These are phyloP conservation scores for Nasua narica DNA, from an alignment of 2,797 vertebrate genomes.

Conservation along the genomic window DNA sequence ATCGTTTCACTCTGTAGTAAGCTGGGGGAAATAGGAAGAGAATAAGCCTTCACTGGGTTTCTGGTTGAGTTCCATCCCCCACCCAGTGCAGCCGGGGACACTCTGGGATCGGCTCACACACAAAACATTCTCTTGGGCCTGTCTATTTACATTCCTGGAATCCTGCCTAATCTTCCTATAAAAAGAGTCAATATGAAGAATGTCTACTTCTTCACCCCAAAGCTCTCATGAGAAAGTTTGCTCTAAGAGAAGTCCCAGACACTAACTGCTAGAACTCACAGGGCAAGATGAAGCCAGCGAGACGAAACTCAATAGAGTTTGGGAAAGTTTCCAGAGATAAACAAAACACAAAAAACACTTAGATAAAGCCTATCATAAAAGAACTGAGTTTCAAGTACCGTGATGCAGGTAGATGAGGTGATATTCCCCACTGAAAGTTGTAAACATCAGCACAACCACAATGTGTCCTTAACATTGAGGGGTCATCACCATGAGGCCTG, in stretches of 20 bases:
- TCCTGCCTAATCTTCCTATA: neutral
- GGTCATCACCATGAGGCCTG: neutral
- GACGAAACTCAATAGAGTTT: neutral
- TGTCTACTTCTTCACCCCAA: neutral
- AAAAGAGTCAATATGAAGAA: neutral
- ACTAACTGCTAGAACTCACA: neutral
- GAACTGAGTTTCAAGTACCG: neutral
- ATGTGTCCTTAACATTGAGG: neutral
- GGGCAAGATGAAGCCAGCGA: neutral
- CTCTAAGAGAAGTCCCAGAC: neutral
- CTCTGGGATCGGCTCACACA: neutral
- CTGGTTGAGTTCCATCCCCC: neutral
- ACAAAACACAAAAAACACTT: neutral
- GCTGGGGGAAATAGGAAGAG: rapidly evolving
- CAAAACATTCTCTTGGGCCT: neutral
- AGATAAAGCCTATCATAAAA: neutral
- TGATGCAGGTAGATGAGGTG: neutral
- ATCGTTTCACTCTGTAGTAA: neutral
- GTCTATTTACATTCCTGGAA: neutral
- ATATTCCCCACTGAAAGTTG: neutral
- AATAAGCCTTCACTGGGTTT: neutral
- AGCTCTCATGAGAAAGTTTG: neutral
- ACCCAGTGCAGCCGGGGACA: no score
- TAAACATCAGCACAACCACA: neutral
- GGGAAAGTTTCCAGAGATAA: neutral